Base-by-base conservation (phyloP, 2,113 vertebrate species). In the Rhipidura dahli region DNA sequence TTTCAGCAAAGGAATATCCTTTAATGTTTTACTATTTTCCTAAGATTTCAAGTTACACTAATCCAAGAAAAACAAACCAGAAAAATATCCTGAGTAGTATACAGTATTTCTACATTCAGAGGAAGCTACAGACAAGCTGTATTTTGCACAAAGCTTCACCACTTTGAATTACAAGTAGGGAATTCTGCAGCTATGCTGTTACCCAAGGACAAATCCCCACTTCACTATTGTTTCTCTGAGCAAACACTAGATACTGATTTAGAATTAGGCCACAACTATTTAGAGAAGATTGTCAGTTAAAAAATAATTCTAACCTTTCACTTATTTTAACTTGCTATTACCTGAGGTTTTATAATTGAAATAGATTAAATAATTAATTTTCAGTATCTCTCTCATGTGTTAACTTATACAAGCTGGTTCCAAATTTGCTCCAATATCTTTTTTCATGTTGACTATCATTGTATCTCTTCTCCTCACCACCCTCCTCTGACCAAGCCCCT, bases 121-220 rank as follows among this genome's bases (percentile, higher is more conserved):
- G 60, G 44, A 90, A 94, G 33, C 12, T 64, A 59, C 15, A 37
- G 39, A 66, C n/a, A 79, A 82, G n/a, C 35, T 66, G 17, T 42
- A 80, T 56, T 93, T 93, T 81, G 60, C 17, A 47, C 61, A 49
- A 27, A 71, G 33, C 19, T 80, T 44, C 35, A 20, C 47, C 45
- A 42, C 54, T 60, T 66, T 60, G 59, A 72, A 45, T 60, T 93
- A 77, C 18, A 63, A 61, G 69, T 2, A 80, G 21, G 47, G 9
- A 35, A 78, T 83, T 94, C 77, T 95, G 75, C 50, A 81, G 68
- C 73, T 92, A 84, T 96, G 72, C 28, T 65, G 54, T 57, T 85
- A 51, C 40, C 26, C 28, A 50, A 39, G 33, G 42, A 65, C 27
- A 66, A 31, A 70, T 44, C 26, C 42, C 68, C 59, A 73, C 30